A percentile compares a stretch with the other conserved stretches of the same genome.
Evolutionary conservation across 2,113 vertebrate species (phyloP).

Genomic region (Helogale parvula): DNA sequence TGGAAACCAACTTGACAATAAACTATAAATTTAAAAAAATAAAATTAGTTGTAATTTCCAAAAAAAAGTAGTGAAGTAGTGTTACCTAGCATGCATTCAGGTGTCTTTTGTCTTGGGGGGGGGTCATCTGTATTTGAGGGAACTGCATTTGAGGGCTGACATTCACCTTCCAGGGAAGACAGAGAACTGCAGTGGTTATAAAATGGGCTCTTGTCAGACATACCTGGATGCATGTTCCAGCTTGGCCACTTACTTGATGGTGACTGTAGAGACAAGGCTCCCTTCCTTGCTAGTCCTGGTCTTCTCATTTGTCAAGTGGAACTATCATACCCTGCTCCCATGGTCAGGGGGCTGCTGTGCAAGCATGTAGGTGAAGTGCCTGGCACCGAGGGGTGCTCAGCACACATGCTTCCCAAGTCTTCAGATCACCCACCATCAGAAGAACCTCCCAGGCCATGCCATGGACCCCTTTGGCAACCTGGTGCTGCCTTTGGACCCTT

Average conservation of each 20-base stretch:
- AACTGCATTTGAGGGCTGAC: background rate
- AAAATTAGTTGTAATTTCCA: no score
- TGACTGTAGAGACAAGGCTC: background rate
- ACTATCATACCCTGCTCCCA: background rate
- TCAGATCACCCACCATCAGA: background rate
- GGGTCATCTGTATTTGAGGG: background rate
- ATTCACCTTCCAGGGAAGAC: background rate
- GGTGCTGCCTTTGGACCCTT: background rate
- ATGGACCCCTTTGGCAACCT: background rate
- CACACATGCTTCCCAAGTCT: background rate
- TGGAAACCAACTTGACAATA: no score
- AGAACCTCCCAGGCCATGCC: background rate
- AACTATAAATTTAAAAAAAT: no score
- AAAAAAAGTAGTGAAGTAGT: background rate
- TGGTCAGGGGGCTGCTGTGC: background rate
- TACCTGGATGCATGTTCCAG: background rate
- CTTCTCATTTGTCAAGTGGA: background rate
- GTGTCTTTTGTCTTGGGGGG: background rate
- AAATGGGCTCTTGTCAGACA: background rate
- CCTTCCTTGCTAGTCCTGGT: background rate
- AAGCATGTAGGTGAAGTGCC: background rate
- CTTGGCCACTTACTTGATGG: background rate
- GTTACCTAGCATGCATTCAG: background rate
- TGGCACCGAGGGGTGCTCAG: background rate
- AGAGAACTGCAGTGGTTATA: background rate